Evolutionary conservation across 1,140 invertebrate genomes (phyloP), one percentile per base, ranked within the genome.

Genomic region (Carcinoscorpius rotundicauda): DNA sequence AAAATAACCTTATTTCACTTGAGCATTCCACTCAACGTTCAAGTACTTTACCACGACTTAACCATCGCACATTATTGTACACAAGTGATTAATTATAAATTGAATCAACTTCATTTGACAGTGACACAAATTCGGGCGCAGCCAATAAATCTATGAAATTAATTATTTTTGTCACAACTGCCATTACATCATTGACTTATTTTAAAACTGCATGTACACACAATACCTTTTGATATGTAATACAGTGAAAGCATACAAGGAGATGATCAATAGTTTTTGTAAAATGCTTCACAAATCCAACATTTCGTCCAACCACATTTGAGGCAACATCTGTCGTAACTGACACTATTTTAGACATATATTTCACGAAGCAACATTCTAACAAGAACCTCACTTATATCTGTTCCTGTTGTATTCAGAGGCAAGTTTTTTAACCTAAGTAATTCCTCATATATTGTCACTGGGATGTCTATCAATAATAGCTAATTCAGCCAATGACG

Each of bases 211-310:
- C 56, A 10, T 57, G 3, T 10, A 4, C 56, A 8, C 56, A 57
- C 9, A 57, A 57, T 29, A 57, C 3, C 53, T 55, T 29, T 10
- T 57, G 56, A 57, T 57, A 4, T 10, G 4, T 57, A 57, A 57
- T 57, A 8, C 56, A 57, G 29, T 57, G 56, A 57, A 57, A 57
- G 29, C 10, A 8, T 29, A 57, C 8, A 57, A 57, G 56, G 3
- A 29, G 56, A 57, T 57, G 9, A 11, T 4, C 56, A 57, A 57
- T 0, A 57, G 56, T 8, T 57, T 57, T 29, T 29, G 29, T 57
- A 57, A n/a, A n/a, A n/a, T n/a, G 29, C 29, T 57, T 57, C 56
- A 57, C 56, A 57, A 57, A 57, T 57, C 56, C 53, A 8, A n/a
- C 53, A 55, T 55, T 55, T 55, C n/a, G 6, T 55, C n/a, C 56